These are phyloP conservation scores for Noctilio leporinus DNA, from an alignment of 2,113 vertebrate genomes.

Conservation along the genomic window DNA sequence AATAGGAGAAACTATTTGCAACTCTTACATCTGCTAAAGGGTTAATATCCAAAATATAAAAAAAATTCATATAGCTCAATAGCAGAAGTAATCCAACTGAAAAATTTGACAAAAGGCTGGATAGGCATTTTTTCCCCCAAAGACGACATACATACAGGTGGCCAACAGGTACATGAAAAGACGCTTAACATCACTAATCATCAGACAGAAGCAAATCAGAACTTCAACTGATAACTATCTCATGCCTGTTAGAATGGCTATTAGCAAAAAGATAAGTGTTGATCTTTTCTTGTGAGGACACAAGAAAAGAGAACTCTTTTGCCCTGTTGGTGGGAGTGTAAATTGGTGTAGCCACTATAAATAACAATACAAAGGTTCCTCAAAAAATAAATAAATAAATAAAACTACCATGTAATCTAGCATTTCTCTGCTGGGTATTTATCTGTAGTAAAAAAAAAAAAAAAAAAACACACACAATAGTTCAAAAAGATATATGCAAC, in stretches of 20 bases:
- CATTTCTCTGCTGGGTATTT: neutral
- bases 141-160: neutral
- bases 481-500: neutral
- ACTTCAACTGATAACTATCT: neutral
- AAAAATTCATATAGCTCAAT: neutral
- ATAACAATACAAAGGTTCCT: neutral
- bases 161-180: neutral
- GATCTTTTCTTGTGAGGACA: neutral
- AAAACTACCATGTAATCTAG: neutral
- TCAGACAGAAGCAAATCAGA: neutral
- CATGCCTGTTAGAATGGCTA: neutral
- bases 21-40: neutral
- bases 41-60: neutral
- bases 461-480: too few relatives aligned
- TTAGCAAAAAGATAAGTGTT: neutral
- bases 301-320: neutral
- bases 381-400: neutral
- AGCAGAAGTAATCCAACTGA: neutral
- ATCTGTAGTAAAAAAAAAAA: neutral
- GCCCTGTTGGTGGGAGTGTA: neutral
- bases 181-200: neutral
- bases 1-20: neutral
- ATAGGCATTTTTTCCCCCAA: neutral
- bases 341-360: neutral
- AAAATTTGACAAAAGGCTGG: neutral